Base-by-base conservation (phyloP, 2,888 invertebrate species). In the Oxycera nigricornis region DNA sequence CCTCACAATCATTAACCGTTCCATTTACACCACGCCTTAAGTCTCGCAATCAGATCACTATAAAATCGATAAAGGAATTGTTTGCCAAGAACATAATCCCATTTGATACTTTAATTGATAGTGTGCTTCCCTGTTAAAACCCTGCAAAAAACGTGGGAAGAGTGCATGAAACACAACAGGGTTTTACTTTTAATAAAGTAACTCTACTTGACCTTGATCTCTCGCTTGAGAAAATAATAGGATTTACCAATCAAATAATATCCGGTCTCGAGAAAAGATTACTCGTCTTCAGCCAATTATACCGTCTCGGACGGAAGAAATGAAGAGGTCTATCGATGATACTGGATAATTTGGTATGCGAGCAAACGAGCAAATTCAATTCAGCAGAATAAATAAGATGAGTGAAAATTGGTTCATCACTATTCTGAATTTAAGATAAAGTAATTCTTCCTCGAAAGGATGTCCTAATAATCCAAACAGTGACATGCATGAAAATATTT, bases 31-130 rank as follows among this genome's bases (percentile, higher is more conserved):
- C n/a, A n/a, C n/a, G n/a, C n/a, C n/a, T n/a, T n/a, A n/a, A n/a
- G n/a, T n/a, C n/a, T n/a, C 46, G 17, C 17, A 2, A 46, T 46
- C n/a, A 46, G 14, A 46, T 46, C 17, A 46, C 14, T 46, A 14
- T n/a, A 3, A 17, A 11, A 46, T 46, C 46, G 14, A 46, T 46
- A 46, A 46, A n/a, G 46, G 46, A 20, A 55, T 4, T 6, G 20
- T 22, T 55, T 55, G 20, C 55, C 11, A 22, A 55, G 55, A n/a
- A 24, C 24, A 55, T 55, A 55, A 55, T 6, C 11, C 55, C 24
- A 55, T 20, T 24, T 55, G 24, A 55, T 2, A 55, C 55, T 55
- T 55, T 55, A 55, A 55, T 55, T 55, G 55, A 55, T 55, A 55
- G 55, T 3, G 22, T 11, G 17, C 3, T 3, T 7, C 14, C 3